Conservation (phyloP, 2,113 vertebrate species). For the Trogon melanurus region DNA sequence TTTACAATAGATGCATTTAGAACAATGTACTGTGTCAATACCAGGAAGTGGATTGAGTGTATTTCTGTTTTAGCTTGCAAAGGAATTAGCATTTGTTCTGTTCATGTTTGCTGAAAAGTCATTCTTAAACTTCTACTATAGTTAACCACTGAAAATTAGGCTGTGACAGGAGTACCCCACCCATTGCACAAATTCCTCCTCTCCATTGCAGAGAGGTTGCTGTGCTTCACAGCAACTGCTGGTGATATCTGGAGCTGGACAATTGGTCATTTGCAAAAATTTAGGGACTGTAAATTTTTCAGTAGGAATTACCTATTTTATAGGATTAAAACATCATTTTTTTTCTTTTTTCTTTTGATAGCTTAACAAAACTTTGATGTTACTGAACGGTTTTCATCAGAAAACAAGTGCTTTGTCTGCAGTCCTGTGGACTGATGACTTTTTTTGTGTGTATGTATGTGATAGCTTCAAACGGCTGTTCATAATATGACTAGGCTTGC, state of each 20-base stretch:
- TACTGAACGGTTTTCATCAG: neutral
- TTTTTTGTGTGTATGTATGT: neutral
- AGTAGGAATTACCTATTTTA: rapidly evolving
- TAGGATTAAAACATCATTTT: neutral
- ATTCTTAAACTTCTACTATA: neutral
- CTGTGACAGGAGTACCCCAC: neutral
- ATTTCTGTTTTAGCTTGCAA: slow-evolving; percentile 59
- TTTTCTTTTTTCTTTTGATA: neutral
- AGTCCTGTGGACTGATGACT: neutral
- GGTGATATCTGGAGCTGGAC: neutral
- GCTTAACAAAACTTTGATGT: neutral
- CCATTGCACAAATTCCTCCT: neutral
- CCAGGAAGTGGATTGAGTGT: slow-evolving; percentile 78
- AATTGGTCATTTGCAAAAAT: neutral
- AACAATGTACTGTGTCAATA: slow-evolving; percentile 87
- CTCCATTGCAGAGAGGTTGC: neutral
- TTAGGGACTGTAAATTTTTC: neutral
- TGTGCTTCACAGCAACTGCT: neutral
- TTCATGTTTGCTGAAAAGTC: slow-evolving; percentile 25
- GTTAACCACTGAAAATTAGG: neutral
- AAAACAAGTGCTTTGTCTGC: neutral
- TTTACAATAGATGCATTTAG: slow-evolving; percentile 81
- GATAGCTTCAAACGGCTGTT: neutral
- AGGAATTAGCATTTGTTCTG: slow-evolving; percentile 34
- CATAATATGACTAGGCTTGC: neutral